A percentile compares a stretch with the other conserved stretches of the same genome.
Conservation (phyloP, 2,888 invertebrate genomes). For the Parelbella ahira region DNA sequence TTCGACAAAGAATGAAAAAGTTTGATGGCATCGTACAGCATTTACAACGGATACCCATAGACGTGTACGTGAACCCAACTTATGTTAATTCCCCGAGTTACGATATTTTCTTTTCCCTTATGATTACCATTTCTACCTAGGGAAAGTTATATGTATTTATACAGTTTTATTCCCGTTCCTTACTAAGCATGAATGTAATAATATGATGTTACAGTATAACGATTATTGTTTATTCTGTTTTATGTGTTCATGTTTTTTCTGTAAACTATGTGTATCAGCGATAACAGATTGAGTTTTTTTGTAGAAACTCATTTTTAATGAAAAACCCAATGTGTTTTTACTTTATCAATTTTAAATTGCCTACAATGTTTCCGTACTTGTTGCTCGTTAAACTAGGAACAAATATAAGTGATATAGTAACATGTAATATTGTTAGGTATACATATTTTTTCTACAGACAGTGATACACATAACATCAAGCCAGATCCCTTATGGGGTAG, state of each 20-base stretch:
- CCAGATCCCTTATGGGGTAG: no score
- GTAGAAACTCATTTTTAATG: no score
- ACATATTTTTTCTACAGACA: no score
- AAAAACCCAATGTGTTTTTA: no score
- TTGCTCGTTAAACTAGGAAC: no score
- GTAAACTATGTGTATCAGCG: no score
- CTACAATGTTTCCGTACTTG: no score
- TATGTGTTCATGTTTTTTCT: constrained; percentile 4
- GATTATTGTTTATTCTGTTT: constrained; percentile 16
- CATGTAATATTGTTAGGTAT: no score
- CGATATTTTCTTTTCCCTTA: constrained; percentile 22
- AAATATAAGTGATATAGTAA: no score
- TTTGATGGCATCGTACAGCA: constrained; percentile 19
- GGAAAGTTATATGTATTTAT: constrained; percentile 22
- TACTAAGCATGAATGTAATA: constrained; percentile 12
- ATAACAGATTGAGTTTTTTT: no score
- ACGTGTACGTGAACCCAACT: constrained; percentile 21
- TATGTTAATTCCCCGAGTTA: constrained; percentile 22
- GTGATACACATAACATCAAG: no score
- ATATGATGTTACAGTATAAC: constrained; percentile 16
- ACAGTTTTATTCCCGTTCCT: constrained; percentile 10
- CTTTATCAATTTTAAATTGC: no score
- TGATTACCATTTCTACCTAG: constrained; percentile 18
- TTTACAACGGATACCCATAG: constrained; percentile 15
- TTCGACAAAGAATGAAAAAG: constrained; percentile 19